A percentile compares a stretch with the other conserved stretches of the same genome.
phyloP scores from a whole-genome alignment of 2,797 vertebrate genomes.

The Fistularia commersonii region DNA sequence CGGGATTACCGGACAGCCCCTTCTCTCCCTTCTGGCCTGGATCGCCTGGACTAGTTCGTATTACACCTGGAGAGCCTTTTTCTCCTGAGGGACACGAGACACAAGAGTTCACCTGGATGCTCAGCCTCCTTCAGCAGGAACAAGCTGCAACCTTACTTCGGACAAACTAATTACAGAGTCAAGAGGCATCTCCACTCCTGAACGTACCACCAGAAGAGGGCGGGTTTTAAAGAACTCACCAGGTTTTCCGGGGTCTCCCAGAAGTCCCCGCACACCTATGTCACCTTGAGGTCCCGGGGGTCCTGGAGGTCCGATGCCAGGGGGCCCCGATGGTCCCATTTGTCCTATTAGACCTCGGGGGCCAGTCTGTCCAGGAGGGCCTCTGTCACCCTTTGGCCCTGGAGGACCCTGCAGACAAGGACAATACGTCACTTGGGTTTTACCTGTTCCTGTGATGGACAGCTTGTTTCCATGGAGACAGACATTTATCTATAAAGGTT shows the following conservation, averaged over 20 bases:
- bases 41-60: conserved; percentile 39
- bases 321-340: conserved; percentile 52
- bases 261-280: conserved; percentile 42
- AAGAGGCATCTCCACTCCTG: too few relatives aligned
- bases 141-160: too few relatives aligned
- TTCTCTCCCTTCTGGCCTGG: conserved; percentile 55
- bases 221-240: conserved; percentile 34
- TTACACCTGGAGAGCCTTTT: conserved; percentile 53
- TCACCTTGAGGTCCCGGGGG: conserved; percentile 48
- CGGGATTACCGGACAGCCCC: conserved; percentile 57
- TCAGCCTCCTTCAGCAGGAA: neutral
- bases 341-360: conserved; percentile 51
- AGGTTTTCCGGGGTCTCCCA: conserved; percentile 51
- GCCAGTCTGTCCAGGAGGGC: conserved; percentile 39
- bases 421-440: too few relatives aligned
- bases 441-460: too few relatives aligned
- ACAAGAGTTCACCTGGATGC: neutral
- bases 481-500: too few relatives aligned
- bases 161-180: too few relatives aligned
- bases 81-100: conserved; percentile 45
- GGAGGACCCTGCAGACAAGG: conserved; percentile 42
- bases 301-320: conserved; percentile 55
- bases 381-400: conserved; percentile 55
- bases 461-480: too few relatives aligned
- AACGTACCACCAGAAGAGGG: neutral